Base-by-base conservation (phyloP, 2,888 invertebrate genomes). In the Ecdyonurus torrentis region DNA sequence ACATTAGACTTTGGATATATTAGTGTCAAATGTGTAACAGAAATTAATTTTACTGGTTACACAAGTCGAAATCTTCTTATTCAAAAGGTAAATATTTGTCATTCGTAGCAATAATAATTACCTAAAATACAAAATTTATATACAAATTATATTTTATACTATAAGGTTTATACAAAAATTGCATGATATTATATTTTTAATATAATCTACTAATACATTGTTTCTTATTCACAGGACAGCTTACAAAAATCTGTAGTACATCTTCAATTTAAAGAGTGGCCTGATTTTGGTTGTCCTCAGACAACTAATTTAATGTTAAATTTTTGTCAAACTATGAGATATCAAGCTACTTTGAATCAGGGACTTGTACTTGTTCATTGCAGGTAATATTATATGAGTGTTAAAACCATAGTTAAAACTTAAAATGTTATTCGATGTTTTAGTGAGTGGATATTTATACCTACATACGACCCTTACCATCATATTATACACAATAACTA, bases 241-340 rank as follows among this genome's bases (percentile, higher is more conserved):
- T 71, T 71, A 37, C 73, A 71, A 62, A 72, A 76, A 59, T 72
- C 67, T 25, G 75, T 87, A 22, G 78, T 79, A 22, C 87, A 88
- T 72, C 79, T 85, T 70, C 84, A 84, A 70, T 88, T 83, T 70
- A 79, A 82, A 68, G 81, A 83, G 65, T 88, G 88, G 87, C 86
- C 86, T 10, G 87, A 88, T 75, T 85, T 86, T 71, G 85, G 84
- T 23, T 80, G 83, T 76, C 87, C 73, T 2, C 78, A 80, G 65
- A 81, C 81, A 64, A 81, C 81, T 60, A 79, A 82, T 66, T 72
- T 80, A 59, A 80, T 87, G 74, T 72, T 84, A 7, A 78, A 81
- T 66, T 86, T 88, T 69, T 81, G 84, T 62, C 73, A 79, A 70
- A 75, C 78, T 61, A 76, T 83, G 63, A 74, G 81, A 60, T 76